A percentile compares a stretch with the other conserved stretches of the same genome.
Evolutionary conservation across 2,113 vertebrate genomes (phyloP).

Genomic region (Oncorhynchus clarkii): DNA sequence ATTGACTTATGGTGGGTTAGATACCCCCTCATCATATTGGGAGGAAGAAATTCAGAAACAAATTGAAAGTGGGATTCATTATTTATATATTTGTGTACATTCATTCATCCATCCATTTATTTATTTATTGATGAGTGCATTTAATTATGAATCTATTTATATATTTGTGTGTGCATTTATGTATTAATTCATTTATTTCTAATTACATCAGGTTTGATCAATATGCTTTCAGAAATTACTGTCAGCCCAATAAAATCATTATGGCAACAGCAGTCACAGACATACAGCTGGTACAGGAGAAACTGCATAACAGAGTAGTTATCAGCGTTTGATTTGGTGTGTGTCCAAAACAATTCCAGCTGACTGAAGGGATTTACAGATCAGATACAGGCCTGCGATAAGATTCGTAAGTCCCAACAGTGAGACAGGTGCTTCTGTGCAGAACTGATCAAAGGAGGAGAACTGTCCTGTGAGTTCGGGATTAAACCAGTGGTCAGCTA

Average conservation of each 20-base stretch:
- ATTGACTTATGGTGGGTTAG: too few relatives aligned
- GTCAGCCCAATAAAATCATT: background rate
- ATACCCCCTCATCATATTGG: too few relatives aligned
- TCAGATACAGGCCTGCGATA: constrained; percentile 29
- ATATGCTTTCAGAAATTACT: background rate
- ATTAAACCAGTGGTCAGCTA: constrained; percentile 54
- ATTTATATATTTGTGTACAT: too few relatives aligned
- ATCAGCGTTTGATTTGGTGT: constrained; percentile 30
- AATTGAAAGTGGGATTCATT: too few relatives aligned
- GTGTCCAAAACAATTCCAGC: constrained; percentile 37
- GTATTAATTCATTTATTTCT: too few relatives aligned
- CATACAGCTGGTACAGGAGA: background rate
- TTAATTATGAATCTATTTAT: too few relatives aligned
- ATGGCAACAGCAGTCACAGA: background rate
- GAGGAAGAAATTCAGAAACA: too few relatives aligned
- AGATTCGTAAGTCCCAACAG: constrained; percentile 34
- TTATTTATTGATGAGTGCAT: too few relatives aligned
- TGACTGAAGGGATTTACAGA: constrained; percentile 39
- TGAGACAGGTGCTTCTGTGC: constrained; percentile 42
- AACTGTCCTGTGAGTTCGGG: constrained; percentile 32
- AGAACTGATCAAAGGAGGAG: constrained; percentile 36
- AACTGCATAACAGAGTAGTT: background rate
- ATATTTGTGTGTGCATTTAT: too few relatives aligned
- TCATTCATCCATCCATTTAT: too few relatives aligned
- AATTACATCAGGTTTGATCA: too few relatives aligned